A percentile compares a stretch with the other conserved stretches of the same genome.
phyloP scores from a whole-genome alignment of 2,113 vertebrate genomes.

The Scomber colias region DNA sequence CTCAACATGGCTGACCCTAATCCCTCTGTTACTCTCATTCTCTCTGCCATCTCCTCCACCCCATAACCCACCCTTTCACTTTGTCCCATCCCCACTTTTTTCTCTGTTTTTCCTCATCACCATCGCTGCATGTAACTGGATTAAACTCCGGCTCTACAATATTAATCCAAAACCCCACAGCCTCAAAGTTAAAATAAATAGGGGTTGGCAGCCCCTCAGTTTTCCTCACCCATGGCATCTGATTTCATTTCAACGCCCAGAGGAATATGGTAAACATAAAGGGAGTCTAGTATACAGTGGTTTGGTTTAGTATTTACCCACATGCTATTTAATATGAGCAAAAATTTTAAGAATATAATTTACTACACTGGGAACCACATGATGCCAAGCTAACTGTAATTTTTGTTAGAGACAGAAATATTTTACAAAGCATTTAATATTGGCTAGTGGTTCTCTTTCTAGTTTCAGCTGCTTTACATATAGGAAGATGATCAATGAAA shows the following conservation, averaged over 20 bases:
- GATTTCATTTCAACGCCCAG: constrained; percentile 2
- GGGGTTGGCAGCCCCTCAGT: constrained; percentile 19
- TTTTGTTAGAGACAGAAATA: background rate
- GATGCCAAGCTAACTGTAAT: too few relatives aligned
- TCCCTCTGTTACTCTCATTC: constrained; percentile 75
- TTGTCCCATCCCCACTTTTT: constrained; percentile 43
- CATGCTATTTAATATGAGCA: background rate
- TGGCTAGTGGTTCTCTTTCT: background rate
- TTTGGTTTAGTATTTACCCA: background rate
- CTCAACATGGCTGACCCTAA: constrained; percentile 84
- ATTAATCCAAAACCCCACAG: constrained; percentile 74
- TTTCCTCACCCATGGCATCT: background rate
- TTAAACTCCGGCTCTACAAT: constrained; percentile 64
- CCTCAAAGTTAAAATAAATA: constrained; percentile 60
- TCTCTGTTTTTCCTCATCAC: constrained; percentile 53
- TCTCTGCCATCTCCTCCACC: constrained; percentile 53
- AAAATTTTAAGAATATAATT: background rate
- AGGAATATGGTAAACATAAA: background rate
- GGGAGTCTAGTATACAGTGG: too few relatives aligned
- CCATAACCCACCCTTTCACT: constrained; percentile 47
- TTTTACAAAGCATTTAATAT: background rate
- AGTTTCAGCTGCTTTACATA: background rate
- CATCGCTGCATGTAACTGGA: constrained; percentile 65
- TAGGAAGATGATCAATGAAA: background rate
- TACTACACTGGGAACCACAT: too few relatives aligned